Percentiles rank a stretch among this genome's conserved stretches.
These are phyloP conservation scores for Sphaeramia orbicularis DNA, from an alignment of 2,797 vertebrate species.

Conservation along the genomic window DNA sequence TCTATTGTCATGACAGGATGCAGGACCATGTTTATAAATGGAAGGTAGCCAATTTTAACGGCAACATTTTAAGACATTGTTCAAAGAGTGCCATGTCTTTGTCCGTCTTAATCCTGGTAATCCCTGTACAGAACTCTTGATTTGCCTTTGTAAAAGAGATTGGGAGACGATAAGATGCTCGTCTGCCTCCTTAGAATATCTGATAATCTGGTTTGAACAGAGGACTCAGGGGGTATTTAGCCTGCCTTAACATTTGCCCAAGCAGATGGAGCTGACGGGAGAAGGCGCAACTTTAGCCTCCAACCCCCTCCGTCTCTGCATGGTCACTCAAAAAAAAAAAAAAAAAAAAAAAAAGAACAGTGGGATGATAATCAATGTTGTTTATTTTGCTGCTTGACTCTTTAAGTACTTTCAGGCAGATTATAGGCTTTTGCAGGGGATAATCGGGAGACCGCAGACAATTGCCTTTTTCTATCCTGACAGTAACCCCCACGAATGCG, in stretches of 20 bases:
- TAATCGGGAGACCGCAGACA: slow-evolving; percentile 89
- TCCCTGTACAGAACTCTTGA: slow-evolving; percentile 83
- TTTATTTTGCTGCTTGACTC: slow-evolving; percentile 93
- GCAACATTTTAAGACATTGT: slow-evolving; percentile 76
- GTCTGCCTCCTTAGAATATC: slow-evolving; percentile 82
- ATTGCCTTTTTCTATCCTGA: slow-evolving; percentile 88
- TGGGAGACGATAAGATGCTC: slow-evolving; percentile 82
- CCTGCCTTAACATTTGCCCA: slow-evolving; percentile 87
- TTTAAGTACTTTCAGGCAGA: slow-evolving; percentile 89
- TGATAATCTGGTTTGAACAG: slow-evolving; percentile 89
- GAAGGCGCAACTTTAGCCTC: slow-evolving; percentile 69
- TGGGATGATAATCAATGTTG: slow-evolving; percentile 91
- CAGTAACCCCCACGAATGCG: slow-evolving; percentile 83
- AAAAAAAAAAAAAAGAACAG: slow-evolving; percentile 80
- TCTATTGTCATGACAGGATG: slow-evolving; percentile 30
- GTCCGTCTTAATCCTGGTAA: slow-evolving; percentile 84
- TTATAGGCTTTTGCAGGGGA: slow-evolving; percentile 91
- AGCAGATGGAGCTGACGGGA: slow-evolving; percentile 87
- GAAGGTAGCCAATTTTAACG: slow-evolving; percentile 69
- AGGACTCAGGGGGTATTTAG: slow-evolving; percentile 87
- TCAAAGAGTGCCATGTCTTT: slow-evolving; percentile 76
- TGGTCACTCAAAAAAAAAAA: slow-evolving; percentile 65
- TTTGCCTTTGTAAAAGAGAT: slow-evolving; percentile 88
- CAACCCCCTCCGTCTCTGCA: slow-evolving; percentile 65
- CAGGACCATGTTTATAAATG: slow-evolving; percentile 57